These are phyloP conservation scores for Athalia rosae DNA, from an alignment of 2,888 invertebrate genomes.

Conservation along the genomic window DNA sequence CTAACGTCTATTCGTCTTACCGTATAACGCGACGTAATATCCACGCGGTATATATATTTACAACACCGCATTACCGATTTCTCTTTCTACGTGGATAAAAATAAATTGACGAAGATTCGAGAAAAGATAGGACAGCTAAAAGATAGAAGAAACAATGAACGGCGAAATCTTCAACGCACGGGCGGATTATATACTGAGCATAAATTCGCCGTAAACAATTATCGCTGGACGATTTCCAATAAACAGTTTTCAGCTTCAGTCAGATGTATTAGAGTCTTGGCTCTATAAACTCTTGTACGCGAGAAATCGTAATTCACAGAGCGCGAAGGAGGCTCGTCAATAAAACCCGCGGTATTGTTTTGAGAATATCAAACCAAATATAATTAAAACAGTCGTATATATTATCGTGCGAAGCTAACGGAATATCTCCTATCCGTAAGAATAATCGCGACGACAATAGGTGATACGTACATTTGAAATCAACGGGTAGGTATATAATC, in stretches of 20 bases:
- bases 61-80: not conserved
- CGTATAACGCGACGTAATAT: no score
- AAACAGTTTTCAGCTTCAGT: conserved; percentile 6
- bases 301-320: not conserved
- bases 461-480: no score
- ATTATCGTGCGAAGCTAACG: no score
- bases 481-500: no score
- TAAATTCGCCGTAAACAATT: conserved; percentile 23
- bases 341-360: no score
- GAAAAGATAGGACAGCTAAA: not conserved
- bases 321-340: no score
- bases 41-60: not conserved
- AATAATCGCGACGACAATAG: no score
- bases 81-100: not conserved
- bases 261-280: not conserved
- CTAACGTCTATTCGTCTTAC: no score
- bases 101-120: not conserved
- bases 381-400: no score
- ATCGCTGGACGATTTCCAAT: conserved; percentile 35
- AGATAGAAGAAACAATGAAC: conserved; percentile 8
- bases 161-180: conserved; percentile 14
- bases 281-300: conserved; percentile 8
- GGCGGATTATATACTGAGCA: not conserved
- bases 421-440: no score
- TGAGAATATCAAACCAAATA: no score